Percentiles rank a stretch among this genome's conserved stretches.
Conservation (phyloP, 2,113 vertebrate species). For the Scartelaos histophorus region DNA sequence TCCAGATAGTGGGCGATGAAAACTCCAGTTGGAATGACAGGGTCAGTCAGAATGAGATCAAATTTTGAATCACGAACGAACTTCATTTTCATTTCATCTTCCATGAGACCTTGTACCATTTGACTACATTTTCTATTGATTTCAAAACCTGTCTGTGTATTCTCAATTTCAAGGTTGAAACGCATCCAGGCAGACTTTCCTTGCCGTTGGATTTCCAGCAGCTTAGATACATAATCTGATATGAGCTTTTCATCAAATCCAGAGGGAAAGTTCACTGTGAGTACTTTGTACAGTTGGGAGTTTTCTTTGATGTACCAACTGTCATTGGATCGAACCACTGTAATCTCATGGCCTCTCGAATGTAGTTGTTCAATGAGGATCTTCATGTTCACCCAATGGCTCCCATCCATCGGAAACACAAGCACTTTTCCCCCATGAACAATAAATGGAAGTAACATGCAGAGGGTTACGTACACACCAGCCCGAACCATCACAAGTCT, state of each 20-base stretch:
- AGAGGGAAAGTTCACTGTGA: conserved; percentile 27
- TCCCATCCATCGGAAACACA: conserved; percentile 58
- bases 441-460: conserved; percentile 13
- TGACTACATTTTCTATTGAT: conserved; percentile 13
- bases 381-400: conserved; percentile 73
- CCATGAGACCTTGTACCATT: conserved; percentile 35
- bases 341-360: conserved; percentile 56
- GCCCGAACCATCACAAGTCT: conserved; percentile 38
- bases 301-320: conserved; percentile 66
- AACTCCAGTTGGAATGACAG: conserved; percentile 30
- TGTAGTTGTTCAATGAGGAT: conserved; percentile 58
- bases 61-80: conserved; percentile 43
- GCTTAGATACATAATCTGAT: conserved; percentile 11
- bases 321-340: conserved; percentile 39
- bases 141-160: not conserved
- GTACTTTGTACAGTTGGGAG: conserved; percentile 51
- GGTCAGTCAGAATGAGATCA: conserved; percentile 68
- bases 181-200: conserved; percentile 36
- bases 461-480: conserved; percentile 27
- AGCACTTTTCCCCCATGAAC: conserved; percentile 58
- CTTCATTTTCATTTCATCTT: conserved; percentile 48
- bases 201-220: conserved; percentile 43
- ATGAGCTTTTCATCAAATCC: conserved; percentile 49
- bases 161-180: conserved; percentile 48
- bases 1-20: conserved; percentile 60